phyloP scores from a whole-genome alignment of 1,140 invertebrate genomes.

The Vanessa atalanta region DNA sequence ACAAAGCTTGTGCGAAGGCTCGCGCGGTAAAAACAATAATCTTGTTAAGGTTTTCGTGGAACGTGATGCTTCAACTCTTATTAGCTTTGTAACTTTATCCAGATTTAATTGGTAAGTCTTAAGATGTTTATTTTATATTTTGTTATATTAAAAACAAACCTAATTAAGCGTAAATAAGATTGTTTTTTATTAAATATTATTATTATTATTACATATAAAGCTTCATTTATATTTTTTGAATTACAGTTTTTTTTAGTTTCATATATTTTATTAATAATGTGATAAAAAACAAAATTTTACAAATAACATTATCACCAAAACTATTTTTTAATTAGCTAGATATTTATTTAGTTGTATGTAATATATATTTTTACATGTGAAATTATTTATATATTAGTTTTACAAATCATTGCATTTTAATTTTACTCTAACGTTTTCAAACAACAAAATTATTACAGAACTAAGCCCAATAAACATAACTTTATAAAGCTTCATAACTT shows the following conservation, averaged over 20 bases:
- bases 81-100: slow-evolving; percentile 20
- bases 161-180: not conserved
- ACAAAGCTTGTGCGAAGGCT: slow-evolving; percentile 52
- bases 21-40: slow-evolving; percentile 32
- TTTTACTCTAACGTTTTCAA: not conserved
- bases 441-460: slow-evolving; percentile 7
- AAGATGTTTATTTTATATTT: not conserved
- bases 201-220: not conserved
- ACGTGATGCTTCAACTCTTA: slow-evolving; percentile 34
- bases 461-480: slow-evolving; percentile 10
- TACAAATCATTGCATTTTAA: not conserved
- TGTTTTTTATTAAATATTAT: not conserved
- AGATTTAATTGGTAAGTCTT: slow-evolving; percentile 23
- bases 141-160: not conserved
- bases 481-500: slow-evolving; percentile 27
- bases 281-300: too few species aligned
- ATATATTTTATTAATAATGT: too few species aligned
- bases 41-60: slow-evolving; percentile 27
- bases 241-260: too few species aligned
- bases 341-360: not conserved
- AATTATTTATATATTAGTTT: not conserved
- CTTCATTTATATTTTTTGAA: not conserved
- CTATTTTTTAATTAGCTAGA: not conserved
- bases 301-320: too few species aligned
- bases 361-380: not conserved